phyloP scores from a whole-genome alignment of 2,113 vertebrate genomes.

The Sinocyclocheilus grahami region DNA sequence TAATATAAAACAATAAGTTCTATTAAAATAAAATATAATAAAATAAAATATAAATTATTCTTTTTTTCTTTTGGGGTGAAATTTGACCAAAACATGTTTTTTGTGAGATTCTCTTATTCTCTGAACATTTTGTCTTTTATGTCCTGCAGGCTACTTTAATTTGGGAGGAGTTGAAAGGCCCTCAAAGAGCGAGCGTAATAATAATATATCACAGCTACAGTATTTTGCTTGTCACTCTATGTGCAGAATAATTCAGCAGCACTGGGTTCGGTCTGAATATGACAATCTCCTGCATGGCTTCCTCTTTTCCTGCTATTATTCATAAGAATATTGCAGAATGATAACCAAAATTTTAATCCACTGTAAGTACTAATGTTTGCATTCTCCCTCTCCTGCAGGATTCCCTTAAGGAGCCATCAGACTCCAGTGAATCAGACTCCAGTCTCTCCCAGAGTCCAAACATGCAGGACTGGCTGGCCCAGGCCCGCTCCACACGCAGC shows the following conservation, averaged over 20 bases:
- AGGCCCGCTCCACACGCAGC: conserved; percentile 83
- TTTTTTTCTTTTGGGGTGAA: not conserved
- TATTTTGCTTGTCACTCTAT: not conserved
- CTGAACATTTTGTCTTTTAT: conserved; percentile 50
- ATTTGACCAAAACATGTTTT: not conserved
- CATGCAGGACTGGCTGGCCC: conserved; percentile 92
- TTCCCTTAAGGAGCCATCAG: conserved; percentile 86
- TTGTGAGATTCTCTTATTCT: not conserved
- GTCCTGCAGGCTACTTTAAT: conserved; percentile 66
- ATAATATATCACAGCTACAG: not conserved
- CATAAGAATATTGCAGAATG: not conserved
- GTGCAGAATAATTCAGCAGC: conserved; percentile 19
- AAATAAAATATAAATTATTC: too few species aligned
- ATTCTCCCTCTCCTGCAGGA: conserved; percentile 70
- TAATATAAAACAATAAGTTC: not conserved
- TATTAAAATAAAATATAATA: not conserved
- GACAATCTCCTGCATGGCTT: not conserved
- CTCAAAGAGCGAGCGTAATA: conserved; percentile 61
- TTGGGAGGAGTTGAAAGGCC: conserved; percentile 61
- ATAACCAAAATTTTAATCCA: not conserved
- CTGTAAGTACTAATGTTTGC: not conserved
- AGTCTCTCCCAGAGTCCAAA: conserved; percentile 84
- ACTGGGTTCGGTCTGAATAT: not conserved
- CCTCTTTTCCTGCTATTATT: not conserved
- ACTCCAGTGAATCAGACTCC: conserved; percentile 76